Evolutionary conservation across 2,888 invertebrate species (phyloP), one percentile per base, ranked within the genome.

Genomic region (Philhelius pedissequus): DNA sequence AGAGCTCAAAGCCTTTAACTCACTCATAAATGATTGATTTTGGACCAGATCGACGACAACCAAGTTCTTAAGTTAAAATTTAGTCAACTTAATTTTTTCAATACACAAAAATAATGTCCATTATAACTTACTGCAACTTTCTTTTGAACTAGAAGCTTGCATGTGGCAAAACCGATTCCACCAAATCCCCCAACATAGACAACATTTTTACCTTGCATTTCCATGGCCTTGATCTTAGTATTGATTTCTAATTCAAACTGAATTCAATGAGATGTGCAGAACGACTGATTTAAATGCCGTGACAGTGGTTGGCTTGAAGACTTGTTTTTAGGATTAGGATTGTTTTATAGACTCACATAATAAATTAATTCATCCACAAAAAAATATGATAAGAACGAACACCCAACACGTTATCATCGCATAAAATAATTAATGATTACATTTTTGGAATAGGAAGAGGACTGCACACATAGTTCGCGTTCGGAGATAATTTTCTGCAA

Each of bases 161-260:
- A 86, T 25, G 87, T 87, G 54, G 87, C 87, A 45, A 86, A 86
- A 4, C 88, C 88, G 56, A 89, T 88, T 62, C 88, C 88, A 18
- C 88, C 88, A 48, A 87, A 88, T 30, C 88, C 88, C 15, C 89
- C 89, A 32, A 88, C 82, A n/a, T 87, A 81, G 30, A 87, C 84
- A 20, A 87, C 86, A 52, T 87, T 87, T 64, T 87, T 88, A n/a
- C 86, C 87, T 7, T 68, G 27, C 13, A 86, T 22, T 22, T 87
- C 69, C 84, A 86, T 48, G 45, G 11, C 43, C 30, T 58, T 45
- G 45, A 40, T 18, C 15, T 35, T n/a, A n/a, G n/a, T n/a, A n/a
- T 35, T 35, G n/a, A n/a, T 38, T 15, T 38, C 7, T 6, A 7
- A 40, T 40, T 52, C 62, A 32, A 48, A 52, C 73, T 68, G 22